These are phyloP conservation scores for Bergia puertoricense DNA, from an alignment of 92 coral and sea anemone genomes.

Conservation along the genomic window DNA sequence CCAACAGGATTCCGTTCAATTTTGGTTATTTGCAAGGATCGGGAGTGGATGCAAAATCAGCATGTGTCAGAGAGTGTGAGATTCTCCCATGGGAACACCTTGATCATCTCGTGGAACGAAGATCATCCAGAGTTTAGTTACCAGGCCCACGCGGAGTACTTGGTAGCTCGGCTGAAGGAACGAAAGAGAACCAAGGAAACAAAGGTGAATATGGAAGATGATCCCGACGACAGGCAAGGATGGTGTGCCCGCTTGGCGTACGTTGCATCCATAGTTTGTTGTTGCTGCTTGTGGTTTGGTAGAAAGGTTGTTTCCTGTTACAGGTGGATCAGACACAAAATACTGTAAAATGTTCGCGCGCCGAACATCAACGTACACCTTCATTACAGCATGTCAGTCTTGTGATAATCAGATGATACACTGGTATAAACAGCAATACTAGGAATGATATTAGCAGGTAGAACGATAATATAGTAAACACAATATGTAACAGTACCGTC, in stretches of 20 bases:
- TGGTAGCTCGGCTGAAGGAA: neutral
- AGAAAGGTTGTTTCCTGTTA: neutral
- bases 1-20: neutral
- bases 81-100: neutral
- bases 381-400: no score
- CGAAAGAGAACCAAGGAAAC: neutral
- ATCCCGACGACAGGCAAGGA: neutral
- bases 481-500: no score
- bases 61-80: neutral
- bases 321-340: neutral
- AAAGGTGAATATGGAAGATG: neutral
- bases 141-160: neutral
- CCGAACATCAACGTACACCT: no score
- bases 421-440: no score
- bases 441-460: no score
- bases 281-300: neutral
- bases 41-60: neutral
- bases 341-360: neutral
- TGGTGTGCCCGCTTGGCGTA: neutral
- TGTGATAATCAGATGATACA: no score
- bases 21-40: neutral
- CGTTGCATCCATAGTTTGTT: neutral
- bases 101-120: neutral
- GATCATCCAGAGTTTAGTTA: constrained; percentile 4
- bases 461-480: no score